These are phyloP conservation scores for Lasiurus borealis DNA, from an alignment of 2,113 vertebrate genomes.

Conservation along the genomic window DNA sequence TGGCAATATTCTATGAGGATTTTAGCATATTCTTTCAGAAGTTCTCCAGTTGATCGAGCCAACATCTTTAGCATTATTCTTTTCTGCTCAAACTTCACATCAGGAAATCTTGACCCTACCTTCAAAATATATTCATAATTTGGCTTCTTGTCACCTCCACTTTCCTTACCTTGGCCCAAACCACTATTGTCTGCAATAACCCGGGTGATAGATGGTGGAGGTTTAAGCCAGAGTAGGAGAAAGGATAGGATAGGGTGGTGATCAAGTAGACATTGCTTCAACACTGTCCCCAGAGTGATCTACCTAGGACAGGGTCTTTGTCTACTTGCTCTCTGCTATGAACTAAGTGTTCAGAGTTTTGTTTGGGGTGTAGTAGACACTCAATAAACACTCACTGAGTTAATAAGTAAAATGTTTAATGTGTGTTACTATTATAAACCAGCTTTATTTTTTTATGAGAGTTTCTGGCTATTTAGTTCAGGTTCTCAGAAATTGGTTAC, in stretches of 20 bases:
- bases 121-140: neutral
- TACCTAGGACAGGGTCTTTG: neutral
- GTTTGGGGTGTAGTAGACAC: neutral
- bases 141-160: neutral
- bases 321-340: neutral
- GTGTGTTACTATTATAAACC: neutral
- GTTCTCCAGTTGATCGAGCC: neutral
- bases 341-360: neutral
- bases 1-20: neutral
- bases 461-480: neutral
- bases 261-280: neutral
- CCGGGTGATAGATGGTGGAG: neutral
- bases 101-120: neutral
- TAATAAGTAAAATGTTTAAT: constrained; percentile 14
- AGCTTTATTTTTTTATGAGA: neutral
- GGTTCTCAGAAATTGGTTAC: neutral
- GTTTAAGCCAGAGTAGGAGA: neutral
- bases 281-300: neutral
- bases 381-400: constrained; percentile 25
- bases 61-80: neutral
- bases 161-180: neutral
- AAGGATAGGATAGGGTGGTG: neutral
- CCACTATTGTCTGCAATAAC: neutral
- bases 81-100: neutral
- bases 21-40: neutral